Evolutionary conservation across 2,113 vertebrate species (phyloP).

Genomic region (Paralichthys olivaceus): DNA sequence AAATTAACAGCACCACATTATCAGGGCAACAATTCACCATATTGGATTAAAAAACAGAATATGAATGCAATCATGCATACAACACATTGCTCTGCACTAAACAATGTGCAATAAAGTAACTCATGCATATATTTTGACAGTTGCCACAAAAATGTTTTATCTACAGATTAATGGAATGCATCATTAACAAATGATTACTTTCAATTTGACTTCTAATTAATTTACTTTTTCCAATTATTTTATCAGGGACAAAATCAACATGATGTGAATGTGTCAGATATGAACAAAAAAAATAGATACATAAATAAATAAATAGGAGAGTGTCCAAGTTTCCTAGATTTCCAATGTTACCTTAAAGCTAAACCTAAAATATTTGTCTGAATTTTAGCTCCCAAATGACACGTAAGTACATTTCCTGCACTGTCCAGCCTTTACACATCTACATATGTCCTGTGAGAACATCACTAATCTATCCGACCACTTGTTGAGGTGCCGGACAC

Average conservation of each 20-base stretch:
- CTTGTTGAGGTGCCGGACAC: constrained; percentile 43
- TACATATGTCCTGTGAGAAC: constrained; percentile 22
- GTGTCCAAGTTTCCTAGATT: neutral
- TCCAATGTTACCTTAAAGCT: neutral
- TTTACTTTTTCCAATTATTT: neutral
- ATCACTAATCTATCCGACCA: constrained; percentile 30
- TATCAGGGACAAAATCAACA: neutral
- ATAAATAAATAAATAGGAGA: neutral
- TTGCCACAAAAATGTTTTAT: neutral
- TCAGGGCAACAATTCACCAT: constrained; percentile 28
- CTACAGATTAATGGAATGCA: constrained; percentile 5
- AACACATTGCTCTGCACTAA: constrained; percentile 20
- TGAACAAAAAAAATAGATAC: no score
- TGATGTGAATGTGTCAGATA: neutral
- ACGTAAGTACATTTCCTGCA: neutral
- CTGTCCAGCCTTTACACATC: neutral
- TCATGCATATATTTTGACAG: neutral
- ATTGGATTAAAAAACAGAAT: constrained; percentile 39
- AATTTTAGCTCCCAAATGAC: constrained; percentile 9
- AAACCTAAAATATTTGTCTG: neutral
- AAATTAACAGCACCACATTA: constrained; percentile 17
- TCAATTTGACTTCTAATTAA: neutral
- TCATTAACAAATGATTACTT: neutral
- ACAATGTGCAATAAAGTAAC: constrained; percentile 6
- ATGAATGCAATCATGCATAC: constrained; percentile 40